These are phyloP conservation scores for Ariolimax columbianus DNA, from an alignment of 2,888 invertebrate species.

Conservation along the genomic window DNA sequence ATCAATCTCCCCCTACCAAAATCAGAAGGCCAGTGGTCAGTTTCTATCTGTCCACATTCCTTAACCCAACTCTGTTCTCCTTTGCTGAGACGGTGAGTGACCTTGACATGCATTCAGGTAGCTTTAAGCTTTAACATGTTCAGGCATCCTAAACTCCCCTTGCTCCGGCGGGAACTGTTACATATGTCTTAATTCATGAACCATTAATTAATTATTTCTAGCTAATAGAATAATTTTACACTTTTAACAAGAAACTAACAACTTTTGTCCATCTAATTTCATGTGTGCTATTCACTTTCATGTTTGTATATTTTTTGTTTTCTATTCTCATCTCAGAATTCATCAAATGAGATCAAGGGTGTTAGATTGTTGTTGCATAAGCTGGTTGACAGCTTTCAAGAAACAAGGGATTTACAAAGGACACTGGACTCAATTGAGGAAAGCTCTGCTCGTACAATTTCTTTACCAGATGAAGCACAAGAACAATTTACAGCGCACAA, in stretches of 20 bases:
- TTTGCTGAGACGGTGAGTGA: too few relatives aligned
- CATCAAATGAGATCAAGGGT: conserved; percentile 40
- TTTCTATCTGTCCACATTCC: too few relatives aligned
- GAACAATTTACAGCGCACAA: conserved; percentile 58
- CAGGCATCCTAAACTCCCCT: too few relatives aligned
- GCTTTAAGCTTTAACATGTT: too few relatives aligned
- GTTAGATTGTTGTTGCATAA: conserved; percentile 61
- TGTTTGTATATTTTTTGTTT: background rate
- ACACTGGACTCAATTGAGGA: conserved; percentile 71
- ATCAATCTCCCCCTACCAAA: too few relatives aligned
- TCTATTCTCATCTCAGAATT: background rate
- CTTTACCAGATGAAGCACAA: conserved; percentile 66
- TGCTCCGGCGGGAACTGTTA: background rate
- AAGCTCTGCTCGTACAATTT: conserved; percentile 64
- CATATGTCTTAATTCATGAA: background rate
- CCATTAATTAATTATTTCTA: background rate
- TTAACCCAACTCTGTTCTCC: too few relatives aligned
- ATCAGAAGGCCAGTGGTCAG: too few relatives aligned
- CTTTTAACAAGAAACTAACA: background rate
- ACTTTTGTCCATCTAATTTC: background rate
- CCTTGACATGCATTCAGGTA: too few relatives aligned
- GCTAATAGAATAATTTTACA: too few relatives aligned
- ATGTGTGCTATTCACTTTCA: background rate
- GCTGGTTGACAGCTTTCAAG: conserved; percentile 58
- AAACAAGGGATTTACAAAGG: conserved; percentile 62